Evolutionary conservation across 2,797 vertebrate genomes (phyloP), one percentile per base, ranked within the genome.

Genomic region (Pterois miles): DNA sequence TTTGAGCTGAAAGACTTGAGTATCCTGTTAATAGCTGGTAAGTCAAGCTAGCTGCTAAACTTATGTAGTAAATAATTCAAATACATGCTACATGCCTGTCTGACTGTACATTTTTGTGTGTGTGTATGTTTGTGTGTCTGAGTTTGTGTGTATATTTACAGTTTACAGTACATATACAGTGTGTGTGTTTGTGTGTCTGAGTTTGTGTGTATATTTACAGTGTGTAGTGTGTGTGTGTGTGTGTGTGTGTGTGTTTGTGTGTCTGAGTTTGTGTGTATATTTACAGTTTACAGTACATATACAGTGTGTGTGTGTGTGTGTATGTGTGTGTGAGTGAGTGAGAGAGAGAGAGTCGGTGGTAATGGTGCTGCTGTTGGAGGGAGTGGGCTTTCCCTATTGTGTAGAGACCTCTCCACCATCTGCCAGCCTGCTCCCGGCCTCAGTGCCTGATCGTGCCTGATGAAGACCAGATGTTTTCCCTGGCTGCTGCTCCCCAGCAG

Each of bases 401-500:
- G 89, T 85, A 73, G 90, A 92, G 90, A 92, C 88, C 91, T 91
- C 91, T 90, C 79, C 78, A 84, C 93, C 94, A 95, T 94, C 94
- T 95, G 95, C 77, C 86, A 90, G 75, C 66, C 76, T 86, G 90
- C 82, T 92, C 86, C 87, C 73, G 84, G 90, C 91, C 91, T 88
- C 91, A 85, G 84, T 82, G 86, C 80, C 87, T 74, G 84, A 91
- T 93, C 84, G 78, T 77, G 84, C 88, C 89, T 94, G 93, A 94
- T 92, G 90, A 93, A 91, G 86, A 92, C 87, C 94, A 95, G 93
- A 94, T 95, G 94, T 94, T 95, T 90, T 92, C 91, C 90, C 91
- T 88, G 86, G 86, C 90, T 88, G 80, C 81, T 10, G 74, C 75
- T 85, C 74, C 88, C 86, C 90, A 92, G 82, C 86, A 94, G 89